A percentile compares a stretch with the other conserved stretches of the same genome.
These are phyloP conservation scores for Pelecanus crispus DNA, from an alignment of 2,113 vertebrate species.

Conservation along the genomic window DNA sequence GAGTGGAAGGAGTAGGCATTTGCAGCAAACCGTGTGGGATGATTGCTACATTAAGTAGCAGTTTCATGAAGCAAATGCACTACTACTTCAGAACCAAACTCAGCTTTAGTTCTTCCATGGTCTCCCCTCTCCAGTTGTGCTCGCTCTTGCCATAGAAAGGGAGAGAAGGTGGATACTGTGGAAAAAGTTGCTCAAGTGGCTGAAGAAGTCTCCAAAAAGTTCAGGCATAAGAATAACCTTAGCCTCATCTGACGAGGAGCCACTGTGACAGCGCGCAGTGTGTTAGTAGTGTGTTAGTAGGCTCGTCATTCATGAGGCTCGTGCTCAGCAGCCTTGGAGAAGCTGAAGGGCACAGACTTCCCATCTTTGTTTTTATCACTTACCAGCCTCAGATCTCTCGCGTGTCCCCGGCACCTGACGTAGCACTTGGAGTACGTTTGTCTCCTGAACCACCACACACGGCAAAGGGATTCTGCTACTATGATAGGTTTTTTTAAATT, in stretches of 20 bases:
- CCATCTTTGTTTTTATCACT: neutral
- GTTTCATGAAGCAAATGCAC: neutral
- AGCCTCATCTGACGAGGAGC: neutral
- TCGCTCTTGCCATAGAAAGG: neutral
- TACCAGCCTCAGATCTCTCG: neutral
- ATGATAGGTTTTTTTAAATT: neutral
- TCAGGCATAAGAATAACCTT: neutral
- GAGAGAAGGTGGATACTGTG: neutral
- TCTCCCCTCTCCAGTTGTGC: neutral
- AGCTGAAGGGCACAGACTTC: neutral
- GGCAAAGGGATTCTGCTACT: neutral
- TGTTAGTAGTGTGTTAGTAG: neutral
- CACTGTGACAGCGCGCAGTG: accelerated
- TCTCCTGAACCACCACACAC: accelerated
- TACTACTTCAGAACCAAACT: neutral
- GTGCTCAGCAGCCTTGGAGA: neutral
- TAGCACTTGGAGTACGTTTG: neutral
- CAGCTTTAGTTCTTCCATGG: accelerated
- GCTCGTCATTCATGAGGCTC: neutral
- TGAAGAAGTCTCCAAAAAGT: neutral
- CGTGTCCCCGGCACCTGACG: neutral
- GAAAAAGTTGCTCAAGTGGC: neutral
- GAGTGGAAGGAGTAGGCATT: neutral
- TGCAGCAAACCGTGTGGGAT: neutral
- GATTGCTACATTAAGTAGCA: neutral